Percentiles rank a stretch among this genome's conserved stretches.
These are phyloP conservation scores for Syritta pipiens DNA, from an alignment of 2,888 invertebrate species.

Conservation along the genomic window DNA sequence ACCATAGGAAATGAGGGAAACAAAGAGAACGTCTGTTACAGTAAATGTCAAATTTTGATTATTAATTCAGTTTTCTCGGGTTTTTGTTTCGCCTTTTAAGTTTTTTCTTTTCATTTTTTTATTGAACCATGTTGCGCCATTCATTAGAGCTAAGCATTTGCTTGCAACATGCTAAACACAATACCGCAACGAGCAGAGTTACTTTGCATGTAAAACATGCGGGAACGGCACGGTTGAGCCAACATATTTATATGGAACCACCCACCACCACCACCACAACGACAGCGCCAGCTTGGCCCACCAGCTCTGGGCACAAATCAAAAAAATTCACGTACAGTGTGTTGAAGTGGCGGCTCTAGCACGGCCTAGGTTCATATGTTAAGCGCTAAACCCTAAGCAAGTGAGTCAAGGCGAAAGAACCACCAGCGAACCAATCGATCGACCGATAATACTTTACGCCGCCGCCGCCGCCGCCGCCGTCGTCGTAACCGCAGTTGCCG, in stretches of 20 bases:
- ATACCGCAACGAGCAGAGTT: conserved; percentile 32
- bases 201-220: conserved; percentile 62
- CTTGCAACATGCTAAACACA: conserved; percentile 37
- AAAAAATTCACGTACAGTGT: conserved; percentile 17
- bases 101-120: background rate
- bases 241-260: conserved; percentile 66
- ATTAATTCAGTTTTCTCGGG: conserved; percentile 16
- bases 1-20: too few relatives aligned
- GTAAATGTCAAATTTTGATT: conserved; percentile 45
- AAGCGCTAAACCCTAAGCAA: conserved; percentile 53
- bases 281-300: conserved; percentile 40
- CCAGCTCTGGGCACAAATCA: conserved; percentile 57
- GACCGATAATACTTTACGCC: conserved; percentile 20
- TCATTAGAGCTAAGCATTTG: conserved; percentile 23
- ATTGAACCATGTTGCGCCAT: conserved; percentile 31
- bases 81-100: background rate
- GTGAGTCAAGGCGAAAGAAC: conserved; percentile 67
- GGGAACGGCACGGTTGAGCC: conserved; percentile 21
- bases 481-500: conserved; percentile 3
- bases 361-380: conserved; percentile 31
- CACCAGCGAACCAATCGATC: conserved; percentile 54
- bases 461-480: background rate
- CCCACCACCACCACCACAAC: conserved; percentile 46
- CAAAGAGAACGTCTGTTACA: conserved; percentile 36
- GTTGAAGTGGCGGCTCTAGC: background rate